Evolutionary conservation across 37 sponge, comb jelly and placozoan species (phyloP).

Genomic region (Bolinopsis microptera): DNA sequence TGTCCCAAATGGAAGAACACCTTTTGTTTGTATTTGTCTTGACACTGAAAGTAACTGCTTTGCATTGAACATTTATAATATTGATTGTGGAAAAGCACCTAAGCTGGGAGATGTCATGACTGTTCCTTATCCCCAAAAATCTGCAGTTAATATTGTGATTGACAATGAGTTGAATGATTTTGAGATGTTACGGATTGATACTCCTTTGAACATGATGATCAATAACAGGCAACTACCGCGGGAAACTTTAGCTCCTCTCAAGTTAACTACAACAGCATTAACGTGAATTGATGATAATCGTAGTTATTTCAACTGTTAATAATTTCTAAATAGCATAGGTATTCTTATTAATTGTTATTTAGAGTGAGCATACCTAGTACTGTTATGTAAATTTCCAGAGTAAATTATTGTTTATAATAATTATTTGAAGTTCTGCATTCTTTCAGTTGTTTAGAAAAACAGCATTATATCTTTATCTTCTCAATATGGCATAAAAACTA

Average conservation of each 20-base stretch:
- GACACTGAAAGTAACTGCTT: background rate
- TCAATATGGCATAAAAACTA: too few relatives aligned
- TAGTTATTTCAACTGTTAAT: too few relatives aligned
- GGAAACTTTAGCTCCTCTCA: background rate
- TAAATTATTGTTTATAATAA: too few relatives aligned
- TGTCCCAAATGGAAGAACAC: constrained; percentile 33
- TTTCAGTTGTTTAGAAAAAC: too few relatives aligned
- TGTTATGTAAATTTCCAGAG: too few relatives aligned
- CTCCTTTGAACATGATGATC: constrained; percentile 2
- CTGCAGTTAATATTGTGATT: background rate
- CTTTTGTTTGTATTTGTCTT: constrained; percentile 21
- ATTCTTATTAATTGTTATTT: too few relatives aligned
- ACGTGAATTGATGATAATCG: too few relatives aligned
- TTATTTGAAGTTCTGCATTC: too few relatives aligned
- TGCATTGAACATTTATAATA: constrained; percentile 41
- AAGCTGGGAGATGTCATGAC: constrained; percentile 29
- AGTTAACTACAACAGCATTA: constrained; percentile 15
- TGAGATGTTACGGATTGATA: background rate
- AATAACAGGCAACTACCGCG: constrained; percentile 2
- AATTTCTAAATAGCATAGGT: too few relatives aligned
- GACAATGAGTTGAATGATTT: background rate
- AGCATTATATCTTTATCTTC: too few relatives aligned
- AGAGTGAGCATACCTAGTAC: too few relatives aligned
- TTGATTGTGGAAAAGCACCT: constrained; percentile 34
- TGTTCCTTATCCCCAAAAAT: background rate